Base-by-base conservation (phyloP, 1,140 invertebrate species). In the Paraescarpia echinospica region DNA sequence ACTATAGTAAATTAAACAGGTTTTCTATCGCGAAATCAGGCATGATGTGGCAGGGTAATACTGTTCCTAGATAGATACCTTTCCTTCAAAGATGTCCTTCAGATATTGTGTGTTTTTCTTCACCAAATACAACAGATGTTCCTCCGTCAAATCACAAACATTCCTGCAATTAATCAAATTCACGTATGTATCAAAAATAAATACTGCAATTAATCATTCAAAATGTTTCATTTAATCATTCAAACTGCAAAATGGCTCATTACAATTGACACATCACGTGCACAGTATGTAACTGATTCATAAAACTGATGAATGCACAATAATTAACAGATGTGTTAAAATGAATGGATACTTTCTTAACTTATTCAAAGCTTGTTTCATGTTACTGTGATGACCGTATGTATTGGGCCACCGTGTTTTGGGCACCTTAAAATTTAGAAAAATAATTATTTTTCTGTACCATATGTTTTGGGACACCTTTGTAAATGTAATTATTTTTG, bases 31-130 rank as follows among this genome's bases (percentile, higher is more conserved):
- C 8, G 59, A 77, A 77, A 77, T 77, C 27, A 77, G 59, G 27
- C 59, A 77, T n/a, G 41, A 6, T 34, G 35, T 34, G 4, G 31
- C 6, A 89, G 27, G 34, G 33, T 88, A 89, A 48, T 33, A 34
- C 12, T 34, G 41, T 33, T 33, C 35, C 8, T 91, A n/a, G 9
- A n/a, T 33, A 35, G 12, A 18, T 89, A 92, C 92, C 92, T 92
- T 92, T n/a, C 92, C 92, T 33, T 92, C 35, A 77, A 92, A 92
- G 35, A 92, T 92, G 34, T 92, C 48, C 51, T 35, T 59, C 51
- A 92, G 92, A 77, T 92, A 92, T 92, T 92, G 59, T 5, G 33
- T 88, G 89, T 92, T 77, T 77, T 92, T 92, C 33, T 33, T 89
- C 92, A 92, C 92, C 35, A 92, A 31, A 35, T 92, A 92, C 22